A percentile compares a stretch with the other conserved stretches of the same genome.
Conservation (phyloP, 30 jellyfish, hydroid and myxozoan species). For the Hydractinia echinata region DNA sequence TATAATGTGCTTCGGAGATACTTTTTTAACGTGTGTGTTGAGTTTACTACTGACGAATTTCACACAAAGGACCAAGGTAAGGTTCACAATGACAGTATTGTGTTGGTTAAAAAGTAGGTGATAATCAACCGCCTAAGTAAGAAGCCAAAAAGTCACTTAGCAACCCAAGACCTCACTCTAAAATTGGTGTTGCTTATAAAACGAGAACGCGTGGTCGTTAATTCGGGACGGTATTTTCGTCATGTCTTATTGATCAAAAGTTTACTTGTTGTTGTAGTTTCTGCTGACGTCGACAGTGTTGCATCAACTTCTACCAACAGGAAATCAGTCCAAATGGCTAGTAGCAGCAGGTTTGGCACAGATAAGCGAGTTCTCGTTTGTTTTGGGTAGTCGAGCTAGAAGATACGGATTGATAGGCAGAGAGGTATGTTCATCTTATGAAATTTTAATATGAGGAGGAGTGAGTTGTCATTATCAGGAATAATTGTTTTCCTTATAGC, state of each 20-base stretch:
- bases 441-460: background rate
- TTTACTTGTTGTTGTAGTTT: constrained; percentile 44
- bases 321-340: constrained; percentile 85
- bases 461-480: background rate
- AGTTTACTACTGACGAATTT: too few species aligned
- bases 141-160: too few species aligned
- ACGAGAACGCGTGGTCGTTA: too few species aligned
- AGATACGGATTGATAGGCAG: constrained; percentile 89
- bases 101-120: too few species aligned
- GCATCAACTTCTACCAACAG: constrained; percentile 70
- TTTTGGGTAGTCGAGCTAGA: constrained; percentile 96
- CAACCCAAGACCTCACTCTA: too few species aligned
- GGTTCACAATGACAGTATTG: too few species aligned
- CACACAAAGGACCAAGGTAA: too few species aligned
- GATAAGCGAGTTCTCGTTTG: constrained; percentile 91
- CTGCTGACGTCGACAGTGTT: constrained; percentile 64
- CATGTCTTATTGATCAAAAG: background rate
- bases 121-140: too few species aligned
- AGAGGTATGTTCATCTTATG: constrained; percentile 51
- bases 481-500: background rate
- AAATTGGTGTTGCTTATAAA: too few species aligned
- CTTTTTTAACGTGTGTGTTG: too few species aligned
- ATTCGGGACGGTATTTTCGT: too few species aligned
- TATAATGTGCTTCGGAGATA: too few species aligned
- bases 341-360: constrained; percentile 96